phyloP scores from a whole-genome alignment of 2,797 vertebrate genomes.

The Pantherophis vulpinus region DNA sequence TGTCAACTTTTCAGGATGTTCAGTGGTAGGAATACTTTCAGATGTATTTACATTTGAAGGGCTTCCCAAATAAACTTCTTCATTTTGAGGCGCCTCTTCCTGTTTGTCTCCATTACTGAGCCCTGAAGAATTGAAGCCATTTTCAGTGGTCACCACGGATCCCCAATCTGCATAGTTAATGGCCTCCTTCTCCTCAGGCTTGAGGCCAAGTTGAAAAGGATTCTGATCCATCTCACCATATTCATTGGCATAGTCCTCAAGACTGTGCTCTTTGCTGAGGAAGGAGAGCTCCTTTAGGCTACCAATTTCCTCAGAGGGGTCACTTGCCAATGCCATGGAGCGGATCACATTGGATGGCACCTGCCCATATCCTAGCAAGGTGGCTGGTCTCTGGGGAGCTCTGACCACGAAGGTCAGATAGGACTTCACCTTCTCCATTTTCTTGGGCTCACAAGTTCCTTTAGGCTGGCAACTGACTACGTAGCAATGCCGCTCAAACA shows the following conservation, averaged over 20 bases:
- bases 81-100: conserved; percentile 33
- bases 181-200: conserved; percentile 57
- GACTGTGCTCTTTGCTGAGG: conserved; percentile 64
- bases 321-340: conserved; percentile 52
- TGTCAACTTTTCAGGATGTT: background rate
- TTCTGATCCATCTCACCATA: conserved; percentile 70
- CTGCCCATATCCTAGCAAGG: conserved; percentile 73
- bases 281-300: conserved; percentile 73
- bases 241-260: conserved; percentile 75
- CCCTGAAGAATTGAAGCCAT: conserved; percentile 68
- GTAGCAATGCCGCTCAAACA: conserved; percentile 84
- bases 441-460: conserved; percentile 78
- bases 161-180: conserved; percentile 64
- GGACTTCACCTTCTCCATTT: conserved; percentile 76
- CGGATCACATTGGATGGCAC: conserved; percentile 65
- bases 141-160: conserved; percentile 56
- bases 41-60: conserved; percentile 38
- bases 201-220: conserved; percentile 50
- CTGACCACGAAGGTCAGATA: conserved; percentile 80
- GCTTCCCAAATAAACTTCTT: conserved; percentile 1
- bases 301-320: conserved; percentile 53
- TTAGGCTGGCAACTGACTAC: conserved; percentile 82
- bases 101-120: conserved; percentile 55
- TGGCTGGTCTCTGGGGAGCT: conserved; percentile 68
- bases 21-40: conserved; percentile 4